Evolutionary conservation across 2,797 vertebrate species (phyloP), one percentile per base, ranked within the genome.

Genomic region (Oreochromis mossambicus): DNA sequence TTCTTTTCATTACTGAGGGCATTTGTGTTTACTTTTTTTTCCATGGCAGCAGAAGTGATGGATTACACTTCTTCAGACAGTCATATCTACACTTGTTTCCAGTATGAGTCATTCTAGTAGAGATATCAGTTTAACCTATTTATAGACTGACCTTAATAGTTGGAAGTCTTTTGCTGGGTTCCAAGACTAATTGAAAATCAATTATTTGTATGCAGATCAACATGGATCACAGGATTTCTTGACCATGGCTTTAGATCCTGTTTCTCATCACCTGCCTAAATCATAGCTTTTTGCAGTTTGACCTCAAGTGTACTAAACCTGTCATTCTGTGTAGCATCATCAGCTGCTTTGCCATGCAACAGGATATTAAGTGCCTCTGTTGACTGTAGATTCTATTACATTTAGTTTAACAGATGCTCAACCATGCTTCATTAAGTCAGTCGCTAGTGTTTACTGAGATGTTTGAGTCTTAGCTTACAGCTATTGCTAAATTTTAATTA

Each of bases 81-180:
- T 82, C 83, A 76, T 73, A 75, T 78, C 76, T 82, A 77, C 66
- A 83, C 80, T 93, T 85, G 78, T 88, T 91, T 91, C 88, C 54
- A 75, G 56, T 68, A 21, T 8, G 56, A 78, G 48, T 86, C 88
- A 43, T 78, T 86, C 54, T 55, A 77, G 77, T 79, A 66, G 78
- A 91, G 73, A 58, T 75, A 86, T 81, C 61, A 77, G 77, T 77
- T 61, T 51, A 79, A 50, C 79, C 84, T 92, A 91, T 94, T 95
- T 87, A 91, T 92, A 94, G 68, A 6, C 41, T 92, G 89, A 91
- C 89, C 92, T 89, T 88, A 89, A 93, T 90, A 87, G 84, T 89
- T 86, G 51, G 83, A 79, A 84, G 83, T 93, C 84, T 88, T 89
- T 66, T 36, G 86, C 77, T 8, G 68, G 85, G 63, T 88, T 88